Evolutionary conservation across 2,888 invertebrate genomes (phyloP).

Genomic region (Ferrisia virgata): DNA sequence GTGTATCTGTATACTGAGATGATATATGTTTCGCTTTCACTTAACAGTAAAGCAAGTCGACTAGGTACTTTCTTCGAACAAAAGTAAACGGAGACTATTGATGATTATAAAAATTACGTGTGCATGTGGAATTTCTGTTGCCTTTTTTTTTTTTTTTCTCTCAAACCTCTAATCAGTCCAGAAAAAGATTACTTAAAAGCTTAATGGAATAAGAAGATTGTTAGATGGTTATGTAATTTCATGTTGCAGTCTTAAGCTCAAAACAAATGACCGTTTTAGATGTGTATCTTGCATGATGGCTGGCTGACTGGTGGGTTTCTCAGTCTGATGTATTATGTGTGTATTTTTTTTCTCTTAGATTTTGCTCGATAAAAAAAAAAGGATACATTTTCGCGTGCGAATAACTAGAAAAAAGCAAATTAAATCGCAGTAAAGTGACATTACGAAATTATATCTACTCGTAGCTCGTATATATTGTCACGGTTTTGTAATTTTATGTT

Average conservation of each 20-base stretch:
- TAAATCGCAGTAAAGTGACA: slow-evolving; percentile 7
- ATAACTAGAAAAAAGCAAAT: neutral
- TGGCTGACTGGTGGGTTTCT: neutral
- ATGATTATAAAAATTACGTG: neutral
- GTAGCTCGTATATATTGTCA: neutral
- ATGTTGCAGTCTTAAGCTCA: neutral
- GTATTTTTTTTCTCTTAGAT: neutral
- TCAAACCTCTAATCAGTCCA: neutral
- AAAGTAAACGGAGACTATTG: slow-evolving; percentile 7
- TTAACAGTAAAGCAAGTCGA: slow-evolving; percentile 21
- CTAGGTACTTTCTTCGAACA: slow-evolving; percentile 22
- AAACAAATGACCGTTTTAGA: neutral
- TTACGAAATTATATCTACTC: too few species aligned
- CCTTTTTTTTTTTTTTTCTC: neutral
- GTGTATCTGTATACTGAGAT: neutral
- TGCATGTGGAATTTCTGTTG: neutral
- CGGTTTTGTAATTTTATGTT: neutral
- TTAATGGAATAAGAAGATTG: neutral
- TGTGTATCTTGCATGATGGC: neutral
- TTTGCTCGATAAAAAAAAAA: neutral
- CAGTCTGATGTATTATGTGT: neutral
- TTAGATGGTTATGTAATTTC: neutral
- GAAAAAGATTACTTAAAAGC: neutral
- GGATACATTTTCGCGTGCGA: neutral
- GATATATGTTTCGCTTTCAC: slow-evolving; percentile 32